Base-by-base conservation (phyloP, 2,113 vertebrate genomes). In the Plecotus auritus region DNA sequence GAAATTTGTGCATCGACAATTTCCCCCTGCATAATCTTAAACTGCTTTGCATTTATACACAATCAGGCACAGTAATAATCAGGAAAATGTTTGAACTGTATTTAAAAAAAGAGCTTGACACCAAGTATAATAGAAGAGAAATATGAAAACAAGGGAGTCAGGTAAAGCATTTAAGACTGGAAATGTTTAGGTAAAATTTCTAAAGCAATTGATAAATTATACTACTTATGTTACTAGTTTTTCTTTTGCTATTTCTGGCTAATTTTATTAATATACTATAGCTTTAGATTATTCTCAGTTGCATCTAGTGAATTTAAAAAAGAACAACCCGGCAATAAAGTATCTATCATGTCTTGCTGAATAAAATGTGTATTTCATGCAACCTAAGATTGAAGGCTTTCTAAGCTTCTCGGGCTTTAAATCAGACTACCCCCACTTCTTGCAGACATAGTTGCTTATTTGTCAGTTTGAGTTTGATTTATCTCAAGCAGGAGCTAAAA, bases 401-500 rank as follows among this genome's bases (percentile, higher is more conserved):
- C 93, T 91, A 73, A 94, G 95, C 64, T 42, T 92, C 78, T 80
- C 23, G 1, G 94, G 92, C 94, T 95, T 96, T 97, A 97, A 97
- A 96, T 97, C 94, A 97, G 95, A 94, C 82, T 96, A 32, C 64
- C 80, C 85, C 72, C 32, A 85, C 93, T 89, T 95, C 94, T 49
- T 72, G 37, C 74, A 95, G 82, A 93, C 78, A 92, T 56, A 83
- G 88, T 95, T 90, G 93, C 88, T 93, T 94, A 86, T 96, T 96
- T 95, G 91, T 96, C 96, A 97, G 32, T 95, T 96, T 92, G 96
- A 95, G 66, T 94, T 96, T 97, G 97, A 98, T 97, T 97, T 97
- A 97, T 97, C 86, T 96, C 70, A 93, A 56, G 89, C 89, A 89
- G 80, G 40, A 95, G 86, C 93, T 95, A 97, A 97, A 95, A 90